phyloP scores from a whole-genome alignment of 2,888 invertebrate species.

The Entomobrya multifasciata region DNA sequence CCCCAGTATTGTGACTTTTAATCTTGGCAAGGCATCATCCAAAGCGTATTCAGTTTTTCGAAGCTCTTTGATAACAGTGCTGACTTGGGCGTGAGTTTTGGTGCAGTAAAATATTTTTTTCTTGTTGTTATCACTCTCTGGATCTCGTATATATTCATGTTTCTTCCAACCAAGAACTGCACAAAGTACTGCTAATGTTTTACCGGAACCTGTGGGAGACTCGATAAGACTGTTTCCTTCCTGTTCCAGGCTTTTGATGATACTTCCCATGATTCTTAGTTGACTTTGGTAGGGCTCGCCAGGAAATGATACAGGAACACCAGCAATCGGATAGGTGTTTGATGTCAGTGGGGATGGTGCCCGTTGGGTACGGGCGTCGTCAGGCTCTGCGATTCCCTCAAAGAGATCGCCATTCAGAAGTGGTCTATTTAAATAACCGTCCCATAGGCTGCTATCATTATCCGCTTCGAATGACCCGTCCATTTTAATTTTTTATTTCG shows the following conservation, averaged over 20 bases:
- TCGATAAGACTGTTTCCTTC: constrained; percentile 7
- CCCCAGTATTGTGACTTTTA: constrained; percentile 69
- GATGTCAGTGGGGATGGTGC: too few relatives aligned
- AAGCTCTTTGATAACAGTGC: constrained; percentile 70
- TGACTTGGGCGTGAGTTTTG: constrained; percentile 71
- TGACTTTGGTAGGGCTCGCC: neutral
- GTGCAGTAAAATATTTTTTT: constrained; percentile 71
- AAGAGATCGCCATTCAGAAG: too few relatives aligned
- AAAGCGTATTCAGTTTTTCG: constrained; percentile 56
- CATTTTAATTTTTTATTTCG: too few relatives aligned
- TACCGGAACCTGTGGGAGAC: constrained; percentile 24
- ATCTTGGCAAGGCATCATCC: neutral
- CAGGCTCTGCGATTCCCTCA: too few relatives aligned
- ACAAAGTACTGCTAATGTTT: constrained; percentile 16
- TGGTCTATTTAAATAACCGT: too few relatives aligned
- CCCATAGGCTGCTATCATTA: too few relatives aligned
- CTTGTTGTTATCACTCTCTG: neutral
- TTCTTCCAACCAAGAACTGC: constrained; percentile 29
- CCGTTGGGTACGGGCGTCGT: too few relatives aligned
- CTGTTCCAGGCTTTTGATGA: neutral
- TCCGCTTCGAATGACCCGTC: too few relatives aligned
- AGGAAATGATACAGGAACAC: constrained; percentile 10
- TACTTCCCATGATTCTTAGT: neutral
- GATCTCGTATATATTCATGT: neutral
- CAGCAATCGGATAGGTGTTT: neutral